These are phyloP conservation scores for Antigone vipio DNA, from an alignment of 2,113 vertebrate genomes.

Conservation along the genomic window DNA sequence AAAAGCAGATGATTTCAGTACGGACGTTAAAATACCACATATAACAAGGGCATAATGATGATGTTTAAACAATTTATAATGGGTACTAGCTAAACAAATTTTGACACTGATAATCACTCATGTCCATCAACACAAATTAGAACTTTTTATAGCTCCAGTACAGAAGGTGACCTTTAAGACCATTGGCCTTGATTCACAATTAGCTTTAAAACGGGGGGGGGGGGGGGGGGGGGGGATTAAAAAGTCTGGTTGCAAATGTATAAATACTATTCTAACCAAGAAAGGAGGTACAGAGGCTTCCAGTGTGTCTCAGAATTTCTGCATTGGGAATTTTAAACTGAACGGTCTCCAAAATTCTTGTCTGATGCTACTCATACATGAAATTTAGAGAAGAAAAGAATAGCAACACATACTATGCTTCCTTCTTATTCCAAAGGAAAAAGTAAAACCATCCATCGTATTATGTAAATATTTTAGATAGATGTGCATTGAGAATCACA, in stretches of 20 bases:
- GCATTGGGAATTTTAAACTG: not conserved
- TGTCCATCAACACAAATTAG: slow-evolving; percentile 50
- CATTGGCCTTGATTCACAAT: slow-evolving; percentile 27
- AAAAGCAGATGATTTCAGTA: not conserved
- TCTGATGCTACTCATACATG: not conserved
- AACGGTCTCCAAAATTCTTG: not conserved
- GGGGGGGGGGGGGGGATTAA: not conserved
- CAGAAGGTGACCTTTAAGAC: slow-evolving; percentile 65
- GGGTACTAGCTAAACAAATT: slow-evolving; percentile 25
- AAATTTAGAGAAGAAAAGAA: not conserved
- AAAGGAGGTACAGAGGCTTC: not conserved
- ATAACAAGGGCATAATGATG: not conserved
- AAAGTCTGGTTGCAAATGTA: not conserved
- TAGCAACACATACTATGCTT: not conserved
- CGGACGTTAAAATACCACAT: not conserved
- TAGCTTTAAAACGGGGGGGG: not conserved
- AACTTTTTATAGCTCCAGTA: slow-evolving; percentile 56
- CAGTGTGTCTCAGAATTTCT: not conserved
- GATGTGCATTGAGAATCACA: slow-evolving; percentile 14
- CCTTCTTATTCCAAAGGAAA: not conserved
- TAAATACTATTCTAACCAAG: not conserved
- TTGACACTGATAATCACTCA: slow-evolving; percentile 60
- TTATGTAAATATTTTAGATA: slow-evolving; percentile 15
- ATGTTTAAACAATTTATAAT: slow-evolving; percentile 19
- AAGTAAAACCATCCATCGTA: not conserved